Evolutionary conservation across 2,113 vertebrate genomes (phyloP), one percentile per base, ranked within the genome.

Genomic region (Solea solea): DNA sequence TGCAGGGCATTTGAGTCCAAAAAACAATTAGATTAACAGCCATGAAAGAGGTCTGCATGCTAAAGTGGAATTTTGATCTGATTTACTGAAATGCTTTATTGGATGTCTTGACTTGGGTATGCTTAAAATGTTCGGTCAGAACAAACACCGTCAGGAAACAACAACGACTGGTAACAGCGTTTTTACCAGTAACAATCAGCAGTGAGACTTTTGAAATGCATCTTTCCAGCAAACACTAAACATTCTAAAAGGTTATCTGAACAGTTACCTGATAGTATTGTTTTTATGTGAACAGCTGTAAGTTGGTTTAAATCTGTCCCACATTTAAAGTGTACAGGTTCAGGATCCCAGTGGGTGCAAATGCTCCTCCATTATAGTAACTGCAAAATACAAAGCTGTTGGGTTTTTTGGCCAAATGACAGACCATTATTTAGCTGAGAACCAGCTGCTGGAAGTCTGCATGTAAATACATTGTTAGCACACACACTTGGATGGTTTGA

Each of bases 401-500:
- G 48, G 34, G 0, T 34, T 34, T 4, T 34, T 34, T 34, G 34
- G 21, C 21, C 21, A 21, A 21, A 50, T 11, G 42, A 11, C 4
- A 4, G 34, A 11, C 14, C 15, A 7, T 14, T 49, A 8, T 49
- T 49, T 49, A n/a, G 15, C 48, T 7, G 14, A 8, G 1, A 8
- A n/a, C 14, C 69, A 62, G 55, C 76, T 69, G 72, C 25, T 82
- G 82, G 80, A 74, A 88, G 80, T 51, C 4, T 10, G 57, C 21
- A 67, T 78, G 61, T 76, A 76, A 87, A 85, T 74, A 76, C 77
- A 10, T 65, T 62, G 74, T 85, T 76, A 76, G 40, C 80, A 73
- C 64, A 70, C 52, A 54, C 72, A 53, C 76, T 67, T 40, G 21
- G 21, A 21, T 21, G 21, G 21, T 21, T 21, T 21, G 21, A 21